Percentiles rank a stretch among this genome's conserved stretches.
These are phyloP conservation scores for Leptoteleia sp. DNA, from an alignment of 1,140 invertebrate species.

Conservation along the genomic window DNA sequence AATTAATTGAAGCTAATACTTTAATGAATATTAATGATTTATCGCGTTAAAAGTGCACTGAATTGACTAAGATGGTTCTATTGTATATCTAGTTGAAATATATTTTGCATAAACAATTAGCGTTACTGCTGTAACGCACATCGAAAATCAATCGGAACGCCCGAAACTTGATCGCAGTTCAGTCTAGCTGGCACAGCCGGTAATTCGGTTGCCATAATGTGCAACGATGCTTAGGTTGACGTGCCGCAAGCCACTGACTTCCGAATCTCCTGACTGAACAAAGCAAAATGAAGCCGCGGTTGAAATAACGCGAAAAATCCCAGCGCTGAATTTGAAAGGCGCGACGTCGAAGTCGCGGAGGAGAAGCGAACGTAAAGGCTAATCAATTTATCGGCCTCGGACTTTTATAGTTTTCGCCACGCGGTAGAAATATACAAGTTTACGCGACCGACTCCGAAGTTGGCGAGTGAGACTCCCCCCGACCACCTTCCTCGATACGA, in stretches of 20 bases:
- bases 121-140: neutral
- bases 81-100: neutral
- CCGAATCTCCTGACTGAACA: constrained; percentile 32
- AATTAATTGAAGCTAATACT: no score
- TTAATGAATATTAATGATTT: no score
- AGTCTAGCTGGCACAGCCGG: neutral
- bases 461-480: constrained; percentile 9
- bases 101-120: constrained; percentile 23
- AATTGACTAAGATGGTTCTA: no score
- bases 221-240: constrained; percentile 35
- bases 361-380: constrained; percentile 39
- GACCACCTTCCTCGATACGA: constrained; percentile 31
- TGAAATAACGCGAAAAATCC: constrained; percentile 49
- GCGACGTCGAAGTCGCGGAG: constrained; percentile 17
- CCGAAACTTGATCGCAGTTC: constrained; percentile 21
- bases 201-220: constrained; percentile 39
- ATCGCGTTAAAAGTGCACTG: no score
- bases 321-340: constrained; percentile 20
- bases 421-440: constrained; percentile 25
- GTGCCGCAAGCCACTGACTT: constrained; percentile 29
- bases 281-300: constrained; percentile 41
- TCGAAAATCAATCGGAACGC: constrained; percentile 6
- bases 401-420: constrained; percentile 22
- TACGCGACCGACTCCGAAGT: constrained; percentile 15
- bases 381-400: constrained; percentile 48